Evolutionary conservation across 2,797 vertebrate genomes (phyloP).

Genomic region (Garrulus glandarius): DNA sequence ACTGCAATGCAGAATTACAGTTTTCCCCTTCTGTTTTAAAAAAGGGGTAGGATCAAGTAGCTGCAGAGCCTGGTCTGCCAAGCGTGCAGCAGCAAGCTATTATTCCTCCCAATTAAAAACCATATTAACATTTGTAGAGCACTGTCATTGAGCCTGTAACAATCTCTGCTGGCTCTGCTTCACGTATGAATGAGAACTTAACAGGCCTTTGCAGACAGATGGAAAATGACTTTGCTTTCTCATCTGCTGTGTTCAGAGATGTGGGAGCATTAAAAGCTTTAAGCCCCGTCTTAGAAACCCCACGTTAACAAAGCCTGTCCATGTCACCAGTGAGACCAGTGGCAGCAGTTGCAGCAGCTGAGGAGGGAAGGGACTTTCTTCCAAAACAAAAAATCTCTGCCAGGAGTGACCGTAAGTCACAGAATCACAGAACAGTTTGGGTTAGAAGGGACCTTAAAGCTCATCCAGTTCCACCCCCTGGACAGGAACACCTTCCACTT

Average conservation of each 20-base stretch:
- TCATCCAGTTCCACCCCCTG: not conserved
- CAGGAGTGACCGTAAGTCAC: accelerated
- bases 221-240: not conserved
- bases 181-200: not conserved
- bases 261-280: not conserved
- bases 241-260: not conserved
- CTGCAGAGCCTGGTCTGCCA: not conserved
- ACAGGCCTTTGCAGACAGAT: not conserved
- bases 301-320: not conserved
- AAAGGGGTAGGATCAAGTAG: not conserved
- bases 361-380: not conserved
- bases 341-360: not conserved
- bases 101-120: conserved; percentile 25
- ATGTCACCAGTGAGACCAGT: not conserved
- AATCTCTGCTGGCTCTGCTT: not conserved
- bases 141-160: not conserved
- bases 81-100: not conserved
- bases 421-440: not conserved
- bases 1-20: not conserved
- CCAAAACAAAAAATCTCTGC: not conserved
- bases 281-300: not conserved
- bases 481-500: not conserved
- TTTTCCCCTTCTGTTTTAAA: not conserved
- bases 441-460: not conserved
- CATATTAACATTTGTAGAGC: conserved; percentile 4